Evolutionary conservation across 2,888 invertebrate genomes (phyloP).

Genomic region (Harpalus rubripes): DNA sequence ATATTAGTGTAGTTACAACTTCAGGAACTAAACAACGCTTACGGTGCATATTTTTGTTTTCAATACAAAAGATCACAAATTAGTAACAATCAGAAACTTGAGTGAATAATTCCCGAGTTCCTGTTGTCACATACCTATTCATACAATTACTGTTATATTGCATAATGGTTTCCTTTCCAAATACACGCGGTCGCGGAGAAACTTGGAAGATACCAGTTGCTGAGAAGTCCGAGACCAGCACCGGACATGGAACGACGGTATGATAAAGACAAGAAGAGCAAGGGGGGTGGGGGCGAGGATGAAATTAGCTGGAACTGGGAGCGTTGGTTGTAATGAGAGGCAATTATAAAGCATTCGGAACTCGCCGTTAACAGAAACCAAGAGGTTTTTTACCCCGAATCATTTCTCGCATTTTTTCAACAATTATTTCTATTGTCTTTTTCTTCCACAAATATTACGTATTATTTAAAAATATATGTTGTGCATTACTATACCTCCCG

Average conservation of each 20-base stretch:
- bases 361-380: background rate
- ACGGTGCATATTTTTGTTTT: no score
- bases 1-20: no score
- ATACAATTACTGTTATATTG: constrained; percentile 37
- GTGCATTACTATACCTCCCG: no score
- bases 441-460: constrained; percentile 20
- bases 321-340: constrained; percentile 56
- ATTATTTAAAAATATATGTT: background rate
- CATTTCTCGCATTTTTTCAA: constrained; percentile 31
- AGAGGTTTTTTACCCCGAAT: constrained; percentile 8
- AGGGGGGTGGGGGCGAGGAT: background rate
- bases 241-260: constrained; percentile 29
- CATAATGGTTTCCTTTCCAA: constrained; percentile 49
- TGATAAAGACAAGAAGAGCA: constrained; percentile 6
- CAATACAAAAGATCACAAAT: no score
- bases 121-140: constrained; percentile 24
- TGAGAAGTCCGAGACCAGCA: constrained; percentile 8
- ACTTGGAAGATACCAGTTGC: constrained; percentile 30
- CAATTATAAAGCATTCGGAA: constrained; percentile 63
- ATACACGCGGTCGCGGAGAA: background rate
- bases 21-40: no score
- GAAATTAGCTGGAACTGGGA: constrained; percentile 60
- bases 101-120: constrained; percentile 6
- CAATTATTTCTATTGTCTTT: constrained; percentile 45
- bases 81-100: background rate